phyloP scores from a whole-genome alignment of 2,888 invertebrate genomes.

The Ophion slaviceki region DNA sequence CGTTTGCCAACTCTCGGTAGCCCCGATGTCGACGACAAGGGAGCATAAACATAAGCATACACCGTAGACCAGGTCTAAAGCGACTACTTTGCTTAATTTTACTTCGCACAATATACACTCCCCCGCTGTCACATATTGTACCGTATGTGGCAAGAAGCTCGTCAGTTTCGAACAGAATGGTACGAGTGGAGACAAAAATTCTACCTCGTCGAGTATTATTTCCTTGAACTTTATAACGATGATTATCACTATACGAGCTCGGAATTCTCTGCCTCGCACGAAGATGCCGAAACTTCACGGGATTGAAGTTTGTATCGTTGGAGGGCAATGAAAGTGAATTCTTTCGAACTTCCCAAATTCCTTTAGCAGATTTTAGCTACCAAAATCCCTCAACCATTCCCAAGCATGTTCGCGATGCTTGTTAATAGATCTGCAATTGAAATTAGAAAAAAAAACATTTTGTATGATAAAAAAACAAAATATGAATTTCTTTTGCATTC shows the following conservation, averaged over 20 bases:
- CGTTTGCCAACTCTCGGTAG: constrained; percentile 61
- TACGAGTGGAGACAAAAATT: constrained; percentile 15
- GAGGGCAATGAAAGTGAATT: too few relatives aligned
- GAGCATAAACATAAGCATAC: constrained; percentile 48
- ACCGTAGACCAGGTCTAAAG: constrained; percentile 32
- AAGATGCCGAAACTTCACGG: too few relatives aligned
- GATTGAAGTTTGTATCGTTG: too few relatives aligned
- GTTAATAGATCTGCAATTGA: too few relatives aligned
- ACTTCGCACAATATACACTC: constrained; percentile 45
- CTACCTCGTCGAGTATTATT: neutral
- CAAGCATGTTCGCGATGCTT: too few relatives aligned
- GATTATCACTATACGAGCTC: neutral
- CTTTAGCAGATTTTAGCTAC: too few relatives aligned
- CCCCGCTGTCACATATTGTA: constrained; percentile 21
- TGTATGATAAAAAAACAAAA: too few relatives aligned
- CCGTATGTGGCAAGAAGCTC: constrained; percentile 8
- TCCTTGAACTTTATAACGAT: neutral
- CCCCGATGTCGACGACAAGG: constrained; percentile 44
- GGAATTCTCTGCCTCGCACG: neutral
- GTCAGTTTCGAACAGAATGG: constrained; percentile 8
- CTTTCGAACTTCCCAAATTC: too few relatives aligned
- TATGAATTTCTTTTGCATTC: too few relatives aligned
- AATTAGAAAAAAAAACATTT: too few relatives aligned
- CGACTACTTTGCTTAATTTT: constrained; percentile 61
- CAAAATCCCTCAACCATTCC: too few relatives aligned